phyloP scores from a whole-genome alignment of 2,113 vertebrate genomes.

The Calypte anna region DNA sequence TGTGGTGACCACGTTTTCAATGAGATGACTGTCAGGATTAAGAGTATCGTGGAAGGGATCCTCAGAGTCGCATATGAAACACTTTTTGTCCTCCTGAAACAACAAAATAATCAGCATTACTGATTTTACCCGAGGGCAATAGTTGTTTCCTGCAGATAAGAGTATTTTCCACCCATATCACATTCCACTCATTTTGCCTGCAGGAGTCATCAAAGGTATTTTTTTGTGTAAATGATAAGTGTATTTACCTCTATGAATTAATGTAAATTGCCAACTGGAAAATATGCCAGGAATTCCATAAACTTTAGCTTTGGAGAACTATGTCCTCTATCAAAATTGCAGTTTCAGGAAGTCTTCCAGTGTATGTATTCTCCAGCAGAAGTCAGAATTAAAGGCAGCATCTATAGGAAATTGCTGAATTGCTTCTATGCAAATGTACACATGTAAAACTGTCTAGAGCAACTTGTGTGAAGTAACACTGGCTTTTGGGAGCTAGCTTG shows the following conservation, averaged over 20 bases:
- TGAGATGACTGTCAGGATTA: constrained; percentile 85
- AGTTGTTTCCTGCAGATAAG: constrained; percentile 66
- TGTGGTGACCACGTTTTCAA: constrained; percentile 94
- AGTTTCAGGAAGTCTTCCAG: constrained; percentile 45
- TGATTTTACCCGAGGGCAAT: constrained; percentile 25
- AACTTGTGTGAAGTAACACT: neutral
- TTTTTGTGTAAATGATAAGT: constrained; percentile 9
- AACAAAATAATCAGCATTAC: constrained; percentile 46
- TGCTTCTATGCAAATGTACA: neutral
- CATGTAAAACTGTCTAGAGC: neutral
- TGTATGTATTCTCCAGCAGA: neutral
- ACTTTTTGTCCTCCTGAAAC: constrained; percentile 97
- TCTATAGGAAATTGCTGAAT: neutral
- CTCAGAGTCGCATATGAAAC: constrained; percentile 89
- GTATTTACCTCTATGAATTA: constrained; percentile 56
- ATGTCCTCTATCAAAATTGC: constrained; percentile 35
- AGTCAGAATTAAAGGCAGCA: constrained; percentile 2
- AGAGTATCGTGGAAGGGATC: constrained; percentile 76
- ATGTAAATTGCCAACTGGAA: constrained; percentile 51
- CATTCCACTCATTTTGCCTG: constrained; percentile 56
- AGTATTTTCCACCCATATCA: constrained; percentile 13
- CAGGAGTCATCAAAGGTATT: constrained; percentile 9
- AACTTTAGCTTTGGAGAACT: constrained; percentile 46
- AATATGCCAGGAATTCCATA: constrained; percentile 61
- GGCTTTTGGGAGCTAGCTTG: neutral